Evolutionary conservation across 35 echinoderm and acorn worm genomes (phyloP).

Genomic region (Patiria miniata): DNA sequence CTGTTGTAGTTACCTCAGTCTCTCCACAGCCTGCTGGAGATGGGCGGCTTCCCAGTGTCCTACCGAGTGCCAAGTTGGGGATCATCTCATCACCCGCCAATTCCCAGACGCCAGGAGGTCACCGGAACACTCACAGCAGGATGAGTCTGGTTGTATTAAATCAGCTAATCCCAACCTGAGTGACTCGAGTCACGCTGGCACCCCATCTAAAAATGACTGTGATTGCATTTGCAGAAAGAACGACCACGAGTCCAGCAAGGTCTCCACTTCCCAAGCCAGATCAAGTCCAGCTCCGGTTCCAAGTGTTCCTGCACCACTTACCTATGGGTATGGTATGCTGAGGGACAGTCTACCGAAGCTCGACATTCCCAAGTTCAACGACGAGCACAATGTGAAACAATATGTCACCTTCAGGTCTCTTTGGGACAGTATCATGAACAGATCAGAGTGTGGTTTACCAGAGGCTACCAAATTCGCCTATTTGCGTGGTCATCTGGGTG

Average conservation of each 20-base stretch:
- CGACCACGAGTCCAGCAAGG: neutral
- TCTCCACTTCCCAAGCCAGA: neutral
- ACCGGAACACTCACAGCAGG: neutral
- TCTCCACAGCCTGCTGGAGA: too few relatives aligned
- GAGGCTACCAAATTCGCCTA: slow-evolving; percentile 30
- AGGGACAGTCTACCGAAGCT: slow-evolving; percentile 20
- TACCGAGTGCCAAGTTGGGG: too few relatives aligned
- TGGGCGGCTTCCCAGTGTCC: too few relatives aligned
- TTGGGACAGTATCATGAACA: slow-evolving; percentile 26
- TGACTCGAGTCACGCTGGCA: neutral
- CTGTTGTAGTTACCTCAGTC: neutral
- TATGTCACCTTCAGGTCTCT: slow-evolving; percentile 36
- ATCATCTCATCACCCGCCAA: neutral
- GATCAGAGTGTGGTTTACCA: neutral
- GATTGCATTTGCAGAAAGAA: neutral
- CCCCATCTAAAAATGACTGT: neutral
- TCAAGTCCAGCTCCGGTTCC: too few relatives aligned
- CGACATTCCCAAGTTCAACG: neutral
- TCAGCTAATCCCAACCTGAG: neutral
- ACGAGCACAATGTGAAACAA: slow-evolving; percentile 16
- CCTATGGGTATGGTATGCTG: neutral
- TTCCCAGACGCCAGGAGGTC: neutral
- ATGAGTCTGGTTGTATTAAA: neutral
- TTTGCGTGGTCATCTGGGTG: neutral
- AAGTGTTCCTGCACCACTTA: neutral